Evolutionary conservation across 2,888 invertebrate species (phyloP).

Genomic region (Caenorhabditis sp.): DNA sequence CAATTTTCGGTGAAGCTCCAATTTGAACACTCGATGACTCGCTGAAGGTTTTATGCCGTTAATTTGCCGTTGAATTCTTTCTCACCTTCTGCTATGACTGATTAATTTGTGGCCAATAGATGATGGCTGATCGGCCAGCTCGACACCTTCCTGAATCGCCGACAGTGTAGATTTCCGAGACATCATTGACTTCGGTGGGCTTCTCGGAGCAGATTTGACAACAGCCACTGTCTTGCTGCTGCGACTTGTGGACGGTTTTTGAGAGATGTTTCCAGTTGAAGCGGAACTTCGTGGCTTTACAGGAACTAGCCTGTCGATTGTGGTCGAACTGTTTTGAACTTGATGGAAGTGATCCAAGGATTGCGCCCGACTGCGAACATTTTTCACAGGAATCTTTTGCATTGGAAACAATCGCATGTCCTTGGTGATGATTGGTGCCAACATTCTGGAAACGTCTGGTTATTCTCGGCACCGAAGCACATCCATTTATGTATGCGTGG

Average conservation of each 20-base stretch:
- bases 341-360: constrained; percentile 68
- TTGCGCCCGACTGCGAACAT: constrained; percentile 72
- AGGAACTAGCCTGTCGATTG: constrained; percentile 54
- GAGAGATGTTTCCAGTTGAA: constrained; percentile 66
- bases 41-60: constrained; percentile 18
- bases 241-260: constrained; percentile 21
- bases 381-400: constrained; percentile 70
- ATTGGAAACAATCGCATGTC: constrained; percentile 73
- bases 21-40: constrained; percentile 51
- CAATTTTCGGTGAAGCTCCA: constrained; percentile 4
- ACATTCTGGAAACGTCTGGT: constrained; percentile 61
- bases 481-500: too few species aligned
- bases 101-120: constrained; percentile 23
- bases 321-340: constrained; percentile 51
- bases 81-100: constrained; percentile 43
- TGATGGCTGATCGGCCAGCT: constrained; percentile 35
- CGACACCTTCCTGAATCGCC: constrained; percentile 74
- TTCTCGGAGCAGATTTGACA: constrained; percentile 13
- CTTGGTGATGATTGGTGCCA: constrained; percentile 74
- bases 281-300: constrained; percentile 58
- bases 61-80: not conserved
- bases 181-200: constrained; percentile 62
- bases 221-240: constrained; percentile 17
- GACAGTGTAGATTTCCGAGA: constrained; percentile 63
- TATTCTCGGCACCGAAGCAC: too few species aligned